Base-by-base conservation (phyloP, 2,888 invertebrate genomes). In the Bombylius major region DNA sequence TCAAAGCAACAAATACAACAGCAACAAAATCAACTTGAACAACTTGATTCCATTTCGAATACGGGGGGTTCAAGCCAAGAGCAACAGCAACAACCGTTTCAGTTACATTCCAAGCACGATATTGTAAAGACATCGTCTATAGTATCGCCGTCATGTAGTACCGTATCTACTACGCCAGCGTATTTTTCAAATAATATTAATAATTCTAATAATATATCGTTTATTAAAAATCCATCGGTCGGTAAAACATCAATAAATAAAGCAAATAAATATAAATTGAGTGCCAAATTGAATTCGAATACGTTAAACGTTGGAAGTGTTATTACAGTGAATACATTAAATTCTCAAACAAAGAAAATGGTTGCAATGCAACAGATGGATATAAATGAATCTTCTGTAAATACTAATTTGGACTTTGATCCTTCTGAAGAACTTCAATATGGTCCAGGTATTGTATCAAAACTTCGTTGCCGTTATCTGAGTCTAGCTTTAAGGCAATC, bases 401-500 rank as follows among this genome's bases (percentile, higher is more conserved):
- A 59, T 54, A 60, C 55, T 48, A 56, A 65, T 50, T 60, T 63
- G 47, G 65, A 66, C 54, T 67, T 71, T 66, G 82, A 82, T 68
- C 79, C 80, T 54, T 79, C 80, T 63, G 90, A 90, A 73, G 92
- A 92, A 70, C 77, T 92, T 57, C 85, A 87, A 69, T 92, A 93
- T 77, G 93, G 93, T 1, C 93, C 93, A 53, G 92, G 93, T 57
- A 92, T 93, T 68, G 93, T 93, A 46, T 89, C 88, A 68, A 87
- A 87, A 65, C 79, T 93, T 63, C 85, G 89, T 70, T 88, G 89
- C 69, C 86, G 89, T 69, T 93, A 92, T 71, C 79, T 93, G 61
- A 89, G 87, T 71, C 79, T 92, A 62, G 89, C 92, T 11, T 75
- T 91, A 60, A 79, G 90, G n/a, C 87, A 88, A 65, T 81, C 82